Evolutionary conservation across 1,140 invertebrate species (phyloP), one percentile per base, ranked within the genome.

Genomic region (Phocides pigmalion): DNA sequence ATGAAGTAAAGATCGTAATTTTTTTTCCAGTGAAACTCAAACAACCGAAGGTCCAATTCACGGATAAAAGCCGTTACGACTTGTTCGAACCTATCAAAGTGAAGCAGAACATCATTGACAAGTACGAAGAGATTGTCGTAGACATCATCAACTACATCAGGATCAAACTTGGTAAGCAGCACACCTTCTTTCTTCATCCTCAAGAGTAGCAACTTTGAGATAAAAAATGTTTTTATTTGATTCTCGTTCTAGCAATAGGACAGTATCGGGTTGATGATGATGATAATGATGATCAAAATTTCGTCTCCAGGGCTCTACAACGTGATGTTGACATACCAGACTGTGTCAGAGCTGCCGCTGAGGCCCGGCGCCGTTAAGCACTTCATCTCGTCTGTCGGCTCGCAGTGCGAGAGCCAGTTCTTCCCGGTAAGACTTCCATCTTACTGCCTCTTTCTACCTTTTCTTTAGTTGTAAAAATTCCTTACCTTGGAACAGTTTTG

Each of bases 361-460:
- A 67, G 91, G 20, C 79, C 91, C 6, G 85, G 84, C 5, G 89
- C 91, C 0, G 76, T 90, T 32, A 91, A 92, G 39, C 82, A 89
- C 54, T 69, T 80, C 72, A 81, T 92, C 70, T 77, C 70, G 59
- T 75, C 84, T 0, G 67, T 87, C 19, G 84, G 81, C 1, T 82
- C 83, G 12, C 9, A 64, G 0, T 91, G 89, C 77, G 11, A 59
- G 5, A 56, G 51, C 0, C 66, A 79, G 4, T 65, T 72, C 35
- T 66, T 83, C 63, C 46, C 82, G 22, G 90, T 92, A 66, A 85
- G 76, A 79, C 67, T 25, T 49, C 8, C 2, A 35, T 15, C 3
- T 11, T 44, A n/a, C n/a, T n/a, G n/a, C n/a, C n/a, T n/a, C n/a
- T n/a, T n/a, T n/a, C n/a, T n/a, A n/a, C n/a, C n/a, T n/a, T n/a